Evolutionary conservation across 2,113 vertebrate genomes (phyloP).

Genomic region (Actenoides lindsayi): DNA sequence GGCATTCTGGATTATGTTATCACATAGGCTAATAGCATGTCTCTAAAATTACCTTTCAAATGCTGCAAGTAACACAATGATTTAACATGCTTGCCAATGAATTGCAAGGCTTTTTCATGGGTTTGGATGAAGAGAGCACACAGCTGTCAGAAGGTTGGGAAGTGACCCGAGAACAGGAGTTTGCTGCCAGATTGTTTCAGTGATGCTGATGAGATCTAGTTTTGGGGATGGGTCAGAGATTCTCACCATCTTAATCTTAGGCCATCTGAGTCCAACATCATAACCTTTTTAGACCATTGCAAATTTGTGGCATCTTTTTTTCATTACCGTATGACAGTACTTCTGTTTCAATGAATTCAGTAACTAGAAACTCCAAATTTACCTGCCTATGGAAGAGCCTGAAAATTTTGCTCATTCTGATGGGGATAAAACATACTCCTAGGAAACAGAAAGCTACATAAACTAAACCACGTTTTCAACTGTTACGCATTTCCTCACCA

Average conservation of each 20-base stretch:
- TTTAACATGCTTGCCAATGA: constrained; percentile 28
- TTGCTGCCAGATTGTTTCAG: constrained; percentile 68
- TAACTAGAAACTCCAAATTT: not conserved
- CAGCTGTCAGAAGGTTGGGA: constrained; percentile 65
- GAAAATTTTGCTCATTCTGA: not conserved
- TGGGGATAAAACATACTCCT: not conserved
- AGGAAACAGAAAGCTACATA: not conserved
- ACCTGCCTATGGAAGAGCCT: not conserved
- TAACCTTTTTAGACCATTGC: not conserved
- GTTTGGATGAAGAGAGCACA: constrained; percentile 47
- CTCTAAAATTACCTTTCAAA: not conserved
- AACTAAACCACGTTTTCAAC: constrained; percentile 3
- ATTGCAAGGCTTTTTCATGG: constrained; percentile 55
- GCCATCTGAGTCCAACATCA: not conserved
- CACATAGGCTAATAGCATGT: not conserved
- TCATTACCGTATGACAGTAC: not conserved
- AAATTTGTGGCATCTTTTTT: not conserved
- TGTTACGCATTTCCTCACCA: not conserved
- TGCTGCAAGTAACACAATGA: constrained; percentile 54
- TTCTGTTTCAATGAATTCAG: not conserved
- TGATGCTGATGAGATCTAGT: constrained; percentile 62
- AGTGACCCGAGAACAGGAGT: constrained; percentile 50
- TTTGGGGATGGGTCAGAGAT: not conserved
- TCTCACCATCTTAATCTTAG: constrained; percentile 2
- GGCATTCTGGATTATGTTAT: not conserved